These are phyloP conservation scores for Chlamydotis undulata DNA, from an alignment of 2,113 vertebrate species.

Conservation along the genomic window DNA sequence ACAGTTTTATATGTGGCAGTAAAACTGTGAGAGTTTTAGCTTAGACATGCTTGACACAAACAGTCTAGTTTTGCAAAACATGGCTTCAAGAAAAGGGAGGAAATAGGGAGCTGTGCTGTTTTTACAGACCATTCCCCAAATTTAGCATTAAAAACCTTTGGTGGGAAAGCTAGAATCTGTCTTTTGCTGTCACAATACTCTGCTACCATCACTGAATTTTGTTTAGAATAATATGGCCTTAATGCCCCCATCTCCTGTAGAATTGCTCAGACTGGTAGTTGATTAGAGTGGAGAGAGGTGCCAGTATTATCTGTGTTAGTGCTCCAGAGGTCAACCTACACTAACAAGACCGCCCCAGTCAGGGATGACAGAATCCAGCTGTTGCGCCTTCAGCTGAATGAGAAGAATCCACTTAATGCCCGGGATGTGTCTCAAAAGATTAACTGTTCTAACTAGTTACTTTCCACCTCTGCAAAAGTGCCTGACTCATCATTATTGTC, in stretches of 20 bases:
- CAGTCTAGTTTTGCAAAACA: constrained; percentile 10
- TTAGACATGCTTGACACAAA: constrained; percentile 9
- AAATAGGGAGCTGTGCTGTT: background rate
- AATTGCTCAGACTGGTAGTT: constrained; percentile 85
- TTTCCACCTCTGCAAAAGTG: constrained; percentile 69
- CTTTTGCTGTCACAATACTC: constrained; percentile 77
- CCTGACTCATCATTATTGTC: constrained; percentile 58
- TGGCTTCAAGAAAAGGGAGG: background rate
- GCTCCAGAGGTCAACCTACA: constrained; percentile 91
- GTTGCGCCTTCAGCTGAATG: constrained; percentile 59
- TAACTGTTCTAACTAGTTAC: constrained; percentile 65
- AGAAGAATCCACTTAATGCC: constrained; percentile 77
- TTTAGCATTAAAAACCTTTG: constrained; percentile 46
- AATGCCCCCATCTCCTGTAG: constrained; percentile 80
- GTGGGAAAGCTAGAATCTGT: constrained; percentile 76
- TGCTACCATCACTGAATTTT: constrained; percentile 81
- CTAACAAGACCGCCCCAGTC: constrained; percentile 90
- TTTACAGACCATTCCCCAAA: constrained; percentile 28
- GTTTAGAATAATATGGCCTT: constrained; percentile 86
- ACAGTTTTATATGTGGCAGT: constrained; percentile 13
- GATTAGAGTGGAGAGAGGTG: constrained; percentile 91
- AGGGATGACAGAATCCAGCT: constrained; percentile 92
- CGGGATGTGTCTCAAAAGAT: constrained; percentile 70
- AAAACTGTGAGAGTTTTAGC: constrained; percentile 40
- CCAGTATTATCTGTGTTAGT: constrained; percentile 94